Base-by-base conservation (phyloP, 1,140 invertebrate species). In the Panagrolaimus sp. region DNA sequence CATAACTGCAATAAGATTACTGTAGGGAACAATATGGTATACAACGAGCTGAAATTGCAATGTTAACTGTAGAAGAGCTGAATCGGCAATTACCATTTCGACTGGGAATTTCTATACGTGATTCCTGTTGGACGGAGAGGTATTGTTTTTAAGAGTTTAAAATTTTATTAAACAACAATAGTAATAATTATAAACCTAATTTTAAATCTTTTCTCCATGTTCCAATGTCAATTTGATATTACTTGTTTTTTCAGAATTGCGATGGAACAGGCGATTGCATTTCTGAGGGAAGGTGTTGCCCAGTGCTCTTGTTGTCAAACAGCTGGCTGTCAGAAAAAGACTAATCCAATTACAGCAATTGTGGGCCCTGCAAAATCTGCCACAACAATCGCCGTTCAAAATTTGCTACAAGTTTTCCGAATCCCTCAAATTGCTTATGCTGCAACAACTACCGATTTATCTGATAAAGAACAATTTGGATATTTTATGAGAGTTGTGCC, bases 391-490 rank as follows among this genome's bases (percentile, higher is more conserved):
- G 80, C 82, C 72, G 90, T 92, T 9, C 90, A 91, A 83, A 92
- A 92, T 85, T 82, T 92, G 38, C 84, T 92, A 42, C 90, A 91
- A 80, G 85, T 64, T 3, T 91, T 91, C 80, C 87, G 89, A 74
- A 90, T 91, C 70, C 90, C 90, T 0, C 89, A 91, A 83, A 90
- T 91, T 75, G 90, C 90, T 14, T 92, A 91, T 84, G 91, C 90
- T 1, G 89, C 90, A 5, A 92, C 91, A 8, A 89, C 88, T 44
- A 87, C 86, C 72, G 90, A 90, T 82, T 84, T 92, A 44, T 90
- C 89, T 69, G 88, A 90, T 80, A 91, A 91, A 82, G 87, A 87
- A 71, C 85, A 89, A 72, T 92, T 89, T 84, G 88, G 88, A 66
- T 91, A 90, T 74, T 92, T 91, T 85, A 83, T 91, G 69, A 85